These are phyloP conservation scores for Apamea epomidion DNA, from an alignment of 2,888 invertebrate species.

Conservation along the genomic window DNA sequence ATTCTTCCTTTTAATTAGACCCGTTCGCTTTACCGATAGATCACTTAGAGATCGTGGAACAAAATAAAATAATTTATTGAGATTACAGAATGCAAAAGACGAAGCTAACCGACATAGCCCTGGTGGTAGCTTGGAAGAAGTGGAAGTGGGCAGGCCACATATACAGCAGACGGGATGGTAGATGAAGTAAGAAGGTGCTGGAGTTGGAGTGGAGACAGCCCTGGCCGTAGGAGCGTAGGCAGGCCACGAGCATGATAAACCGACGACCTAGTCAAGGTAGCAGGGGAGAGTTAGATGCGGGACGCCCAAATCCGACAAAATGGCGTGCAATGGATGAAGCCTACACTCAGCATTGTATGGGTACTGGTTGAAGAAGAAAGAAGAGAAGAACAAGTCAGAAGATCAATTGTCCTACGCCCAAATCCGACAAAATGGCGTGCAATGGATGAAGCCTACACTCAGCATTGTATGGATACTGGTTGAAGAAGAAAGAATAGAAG, in stretches of 20 bases:
- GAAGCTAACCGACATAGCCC: not conserved
- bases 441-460: not conserved
- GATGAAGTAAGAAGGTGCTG: not conserved
- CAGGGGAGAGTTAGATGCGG: not conserved
- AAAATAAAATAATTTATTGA: not conserved
- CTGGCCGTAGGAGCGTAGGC: not conserved
- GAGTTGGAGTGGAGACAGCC: not conserved
- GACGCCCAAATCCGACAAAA: not conserved
- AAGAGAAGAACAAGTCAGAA: not conserved
- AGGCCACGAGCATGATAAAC: not conserved
- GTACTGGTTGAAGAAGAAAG: not conserved
- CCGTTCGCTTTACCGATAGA: conserved; percentile 1
- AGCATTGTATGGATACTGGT: not conserved
- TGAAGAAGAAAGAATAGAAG: not conserved
- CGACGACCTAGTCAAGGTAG: not conserved
- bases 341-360: not conserved
- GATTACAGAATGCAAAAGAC: not conserved
- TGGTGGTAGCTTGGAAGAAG: not conserved
- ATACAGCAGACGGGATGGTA: not conserved
- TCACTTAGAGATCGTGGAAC: not conserved
- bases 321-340: not conserved
- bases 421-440: not conserved
- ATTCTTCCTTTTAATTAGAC: not conserved
- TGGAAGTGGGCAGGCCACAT: not conserved
- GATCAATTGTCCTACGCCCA: not conserved